These are phyloP conservation scores for Archilochus colubris DNA, from an alignment of 2,113 vertebrate genomes.

Conservation along the genomic window DNA sequence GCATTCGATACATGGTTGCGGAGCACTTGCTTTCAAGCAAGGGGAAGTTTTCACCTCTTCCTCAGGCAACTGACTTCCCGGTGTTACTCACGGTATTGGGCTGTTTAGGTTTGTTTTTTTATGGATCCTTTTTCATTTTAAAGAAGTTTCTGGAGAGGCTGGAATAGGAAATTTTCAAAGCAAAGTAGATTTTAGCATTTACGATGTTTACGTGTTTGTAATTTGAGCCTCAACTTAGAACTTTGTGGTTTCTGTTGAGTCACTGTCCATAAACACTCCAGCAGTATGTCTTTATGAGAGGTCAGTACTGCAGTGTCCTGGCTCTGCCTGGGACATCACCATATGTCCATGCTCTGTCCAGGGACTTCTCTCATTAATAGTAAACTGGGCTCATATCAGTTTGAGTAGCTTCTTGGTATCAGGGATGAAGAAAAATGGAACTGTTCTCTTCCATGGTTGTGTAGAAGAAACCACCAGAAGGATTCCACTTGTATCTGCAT, in stretches of 20 bases:
- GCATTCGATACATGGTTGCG: background rate
- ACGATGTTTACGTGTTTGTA: background rate
- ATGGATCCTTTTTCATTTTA: background rate
- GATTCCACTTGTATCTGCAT: background rate
- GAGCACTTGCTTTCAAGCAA: background rate
- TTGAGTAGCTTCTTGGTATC: background rate
- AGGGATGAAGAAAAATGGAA: background rate
- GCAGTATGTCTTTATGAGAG: background rate
- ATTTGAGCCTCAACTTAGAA: background rate
- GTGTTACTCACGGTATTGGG: background rate
- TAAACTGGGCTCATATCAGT: background rate
- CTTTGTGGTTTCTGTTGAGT: background rate
- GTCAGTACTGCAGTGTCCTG: background rate
- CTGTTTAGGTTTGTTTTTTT: background rate
- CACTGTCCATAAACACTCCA: background rate
- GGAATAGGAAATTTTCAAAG: background rate
- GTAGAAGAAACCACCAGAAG: background rate
- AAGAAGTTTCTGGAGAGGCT: background rate
- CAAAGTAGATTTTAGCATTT: background rate
- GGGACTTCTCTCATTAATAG: background rate
- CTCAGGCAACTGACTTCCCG: background rate
- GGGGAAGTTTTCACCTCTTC: background rate
- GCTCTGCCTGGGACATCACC: background rate
- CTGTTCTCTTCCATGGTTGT: background rate
- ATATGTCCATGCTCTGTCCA: background rate